Evolutionary conservation across 2,888 invertebrate species (phyloP).

Genomic region (Scaptomyza parva): DNA sequence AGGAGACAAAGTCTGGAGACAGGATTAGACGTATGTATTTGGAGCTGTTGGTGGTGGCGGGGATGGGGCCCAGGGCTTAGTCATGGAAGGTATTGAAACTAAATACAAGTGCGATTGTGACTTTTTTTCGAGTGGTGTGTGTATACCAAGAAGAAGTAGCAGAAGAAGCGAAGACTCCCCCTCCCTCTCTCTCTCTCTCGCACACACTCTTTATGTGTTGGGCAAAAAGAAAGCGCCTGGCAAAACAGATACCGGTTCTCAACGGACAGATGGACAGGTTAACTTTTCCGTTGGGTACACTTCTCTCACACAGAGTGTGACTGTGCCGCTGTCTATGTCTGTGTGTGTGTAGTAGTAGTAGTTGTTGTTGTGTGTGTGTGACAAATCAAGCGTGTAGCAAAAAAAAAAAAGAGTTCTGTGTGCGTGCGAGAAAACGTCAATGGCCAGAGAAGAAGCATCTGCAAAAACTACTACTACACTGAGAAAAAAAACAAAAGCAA

Average conservation of each 20-base stretch:
- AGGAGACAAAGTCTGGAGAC: constrained; percentile 45
- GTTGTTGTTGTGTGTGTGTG: constrained; percentile 65
- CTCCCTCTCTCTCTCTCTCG: not conserved
- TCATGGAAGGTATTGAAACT: constrained; percentile 62
- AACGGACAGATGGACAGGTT: constrained; percentile 62
- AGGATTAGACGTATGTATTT: constrained; percentile 16
- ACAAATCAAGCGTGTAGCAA: constrained; percentile 71
- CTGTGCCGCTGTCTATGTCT: not conserved
- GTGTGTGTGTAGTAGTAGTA: constrained; percentile 13
- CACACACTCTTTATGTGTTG: constrained; percentile 5
- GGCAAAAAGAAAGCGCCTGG: constrained; percentile 70
- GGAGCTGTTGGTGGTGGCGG: not conserved
- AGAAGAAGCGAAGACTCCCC: constrained; percentile 49
- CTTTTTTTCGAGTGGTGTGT: no score
- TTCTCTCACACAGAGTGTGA: constrained; percentile 3
- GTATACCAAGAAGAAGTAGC: constrained; percentile 56
- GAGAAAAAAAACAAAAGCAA: not conserved
- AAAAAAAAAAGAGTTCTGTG: constrained; percentile 53
- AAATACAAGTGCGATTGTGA: constrained; percentile 64
- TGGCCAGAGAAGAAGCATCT: constrained; percentile 59
- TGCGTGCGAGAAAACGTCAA: constrained; percentile 66
- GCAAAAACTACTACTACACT: constrained; percentile 21
- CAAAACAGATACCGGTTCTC: constrained; percentile 75
- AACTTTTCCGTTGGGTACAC: constrained; percentile 75
- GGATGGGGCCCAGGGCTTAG: constrained; percentile 10